Evolutionary conservation across 2,113 vertebrate species (phyloP), one percentile per base, ranked within the genome.

Genomic region (Microcebus jonahi): DNA sequence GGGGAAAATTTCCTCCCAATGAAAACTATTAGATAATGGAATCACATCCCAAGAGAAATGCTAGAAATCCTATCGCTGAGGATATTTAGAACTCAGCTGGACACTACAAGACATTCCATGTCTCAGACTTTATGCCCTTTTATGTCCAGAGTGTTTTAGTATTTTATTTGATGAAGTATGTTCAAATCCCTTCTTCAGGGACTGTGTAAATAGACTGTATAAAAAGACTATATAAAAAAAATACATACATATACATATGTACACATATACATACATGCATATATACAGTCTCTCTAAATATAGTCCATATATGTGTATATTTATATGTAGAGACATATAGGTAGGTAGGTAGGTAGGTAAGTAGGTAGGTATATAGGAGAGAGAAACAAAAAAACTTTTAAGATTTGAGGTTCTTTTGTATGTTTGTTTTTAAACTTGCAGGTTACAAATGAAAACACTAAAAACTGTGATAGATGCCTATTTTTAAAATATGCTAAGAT

Each of bases 11-110:
- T 91, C 65, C n/a, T 94, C 27, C 75, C 96, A 96, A 21, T 42
- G 91, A 96, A 94, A 96, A 97, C 82, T 89, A 87, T 91, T 84
- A 91, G 57, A 95, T 95, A 91, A 95, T 90, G 83, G 63, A 97
- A 95, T 91, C 63, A 87, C 31, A 10, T 94, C 89, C 59, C 86
- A 71, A 82, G 89, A 97, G 83, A 89, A 97, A 94, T 71, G n/a
- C 39, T 50, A 76, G 39, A 92, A 96, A 80, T 76, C 6, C 71
- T 45, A 55, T 75, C 71, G 57, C 67, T 67, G 31, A 96, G 70
- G 39, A 80, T n/a, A 76, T 20, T 84, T 63, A 81, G n/a, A 90
- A 93, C 36, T 79, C 71, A 85, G 71, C 25, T 82, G 55, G 79
- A 79, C 68, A 90, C n/a, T 65, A 55, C 1, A 63, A 90, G 68